Base-by-base conservation (phyloP, 2,888 invertebrate genomes). In the Diogma glabrata region DNA sequence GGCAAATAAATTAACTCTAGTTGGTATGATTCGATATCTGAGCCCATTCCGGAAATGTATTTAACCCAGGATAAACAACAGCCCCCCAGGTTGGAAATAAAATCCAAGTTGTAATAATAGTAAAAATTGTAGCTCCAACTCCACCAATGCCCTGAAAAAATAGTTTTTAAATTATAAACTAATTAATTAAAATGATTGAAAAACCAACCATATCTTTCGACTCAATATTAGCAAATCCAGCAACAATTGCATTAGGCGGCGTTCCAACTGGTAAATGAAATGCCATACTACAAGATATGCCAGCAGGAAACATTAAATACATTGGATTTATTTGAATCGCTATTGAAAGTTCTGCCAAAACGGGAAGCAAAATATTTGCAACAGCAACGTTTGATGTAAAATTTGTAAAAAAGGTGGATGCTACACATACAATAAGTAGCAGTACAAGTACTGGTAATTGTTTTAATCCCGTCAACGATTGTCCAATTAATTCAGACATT, bases 211-310 rank as follows among this genome's bases (percentile, higher is more conserved):
- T 87, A 61, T 87, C 86, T 53, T 78, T 76, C 7, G 87, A 85
- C 56, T 78, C 79, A 70, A 90, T 87, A 60, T 82, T 81, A 3
- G 85, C 86, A 10, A 87, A 86, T 1, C 86, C 87, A 17, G 87
- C 87, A 0, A 88, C 92, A 53, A 96, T 88, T 4, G 95, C 94
- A 70, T 95, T 95, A 14, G 94, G 93, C 2, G 94, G 93, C 0
- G 94, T 94, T 47, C 92, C 93, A 12, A 94, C 93, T 0, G 93
- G 94, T 67, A 95, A 76, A 76, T 91, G 91, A 76, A 93, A 89
- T 8, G 88, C 91, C 74, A 91, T 91, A 50, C 92, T 92, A 65
- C 91, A 90, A 19, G 89, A 85, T 20, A 94, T 72, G 1, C 91
- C 80, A 0, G 90, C 89, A 1, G 94, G 92, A 59, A 93, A 74